Base-by-base conservation (phyloP, 2,888 invertebrate genomes). In the Clepsis dumicolana region DNA sequence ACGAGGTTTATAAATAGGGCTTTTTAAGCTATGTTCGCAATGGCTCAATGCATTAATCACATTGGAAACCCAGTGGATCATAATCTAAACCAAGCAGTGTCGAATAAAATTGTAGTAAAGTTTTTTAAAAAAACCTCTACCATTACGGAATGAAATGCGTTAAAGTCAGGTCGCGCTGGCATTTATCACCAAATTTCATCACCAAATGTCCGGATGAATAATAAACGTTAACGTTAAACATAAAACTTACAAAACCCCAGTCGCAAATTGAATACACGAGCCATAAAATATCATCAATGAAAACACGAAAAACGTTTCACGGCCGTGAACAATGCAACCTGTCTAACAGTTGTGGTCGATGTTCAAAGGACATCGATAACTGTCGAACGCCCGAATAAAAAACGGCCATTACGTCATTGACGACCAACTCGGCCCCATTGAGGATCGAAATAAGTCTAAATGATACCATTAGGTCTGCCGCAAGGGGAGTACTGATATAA, bases 391-490 rank as follows among this genome's bases (percentile, higher is more conserved):
- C 74, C 77, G 82, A 84, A 87, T 83, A 83, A 86, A 87, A 85
- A 82, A 75, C 70, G 75, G 73, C 73, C 73, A 82, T 80, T 78
- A 82, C 75, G 18, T 56, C 59, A 59, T 24, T 56, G 41, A 80
- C 76, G 77, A 83, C 75, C 77, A 74, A 79, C 74, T 71, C 74
- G 77, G 79, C 81, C 79, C 85, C 83, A 85, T 87, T 81, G 88
- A 81, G 80, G 75, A 77, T 79, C 77, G 75, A 80, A 87, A 85
- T 85, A 85, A 85, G 82, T 64, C 84, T 88, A 89, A 92, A 92
- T 91, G 87, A 89, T 86, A 85, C 87, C 89, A 92, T 93, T 93
- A 91, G 80, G 82, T 82, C 84, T 78, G 86, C 87, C 88, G 73
- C 85, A 80, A 80, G 88, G 88, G 90, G 87, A 80, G 83, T 75